phyloP scores from a whole-genome alignment of 2,113 vertebrate species.

The Trichechus manatus region DNA sequence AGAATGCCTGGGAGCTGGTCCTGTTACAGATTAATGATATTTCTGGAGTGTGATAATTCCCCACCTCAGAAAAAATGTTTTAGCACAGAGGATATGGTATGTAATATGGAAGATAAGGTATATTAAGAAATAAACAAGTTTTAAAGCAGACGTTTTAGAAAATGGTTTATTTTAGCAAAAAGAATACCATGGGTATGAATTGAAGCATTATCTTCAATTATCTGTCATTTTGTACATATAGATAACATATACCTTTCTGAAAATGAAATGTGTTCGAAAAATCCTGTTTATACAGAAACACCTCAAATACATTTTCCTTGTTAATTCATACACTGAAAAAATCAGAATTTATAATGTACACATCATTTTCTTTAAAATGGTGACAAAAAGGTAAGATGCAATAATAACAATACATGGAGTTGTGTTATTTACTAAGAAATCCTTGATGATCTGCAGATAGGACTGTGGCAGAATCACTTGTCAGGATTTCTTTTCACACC shows the following conservation, averaged over 20 bases:
- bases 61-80: neutral
- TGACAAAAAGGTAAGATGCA: neutral
- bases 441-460: neutral
- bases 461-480: neutral
- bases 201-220: constrained; percentile 2
- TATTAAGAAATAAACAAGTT: neutral
- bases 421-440: neutral
- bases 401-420: neutral
- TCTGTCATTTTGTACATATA: neutral
- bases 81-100: neutral
- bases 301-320: constrained; percentile 8
- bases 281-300: neutral
- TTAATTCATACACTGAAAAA: constrained; percentile 4
- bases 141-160: constrained; percentile 50
- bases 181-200: neutral
- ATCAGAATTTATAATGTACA: neutral
- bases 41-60: neutral
- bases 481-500: neutral
- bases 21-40: neutral
- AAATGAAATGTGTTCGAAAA: neutral
- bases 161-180: neutral
- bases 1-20: neutral
- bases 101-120: neutral
- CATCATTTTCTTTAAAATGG: neutral
- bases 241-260: neutral